Conservation (phyloP, 2,797 vertebrate species). For the Gadopsis marmoratus region DNA sequence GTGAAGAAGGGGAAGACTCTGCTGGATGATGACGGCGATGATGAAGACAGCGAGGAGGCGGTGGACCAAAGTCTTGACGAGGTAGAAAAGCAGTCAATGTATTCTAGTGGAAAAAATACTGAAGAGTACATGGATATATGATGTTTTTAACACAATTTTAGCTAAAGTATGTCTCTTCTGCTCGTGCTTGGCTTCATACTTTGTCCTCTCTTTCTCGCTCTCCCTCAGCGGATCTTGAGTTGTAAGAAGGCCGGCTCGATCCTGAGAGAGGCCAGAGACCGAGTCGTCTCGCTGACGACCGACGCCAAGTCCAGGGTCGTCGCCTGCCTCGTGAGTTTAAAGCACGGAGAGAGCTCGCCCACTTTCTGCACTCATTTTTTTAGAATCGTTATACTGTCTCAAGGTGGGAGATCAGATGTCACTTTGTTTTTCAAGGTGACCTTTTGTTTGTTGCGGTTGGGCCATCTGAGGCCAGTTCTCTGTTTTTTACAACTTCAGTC, state of each 20-base stretch:
- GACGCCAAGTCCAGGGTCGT: conserved; percentile 89
- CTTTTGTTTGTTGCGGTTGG: background rate
- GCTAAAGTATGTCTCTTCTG: no score
- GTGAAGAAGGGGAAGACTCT: conserved; percentile 89
- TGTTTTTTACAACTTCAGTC: no score
- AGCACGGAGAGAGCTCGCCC: background rate
- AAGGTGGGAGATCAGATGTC: background rate
- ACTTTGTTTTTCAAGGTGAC: background rate
- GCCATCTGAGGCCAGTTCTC: background rate
- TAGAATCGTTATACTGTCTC: background rate
- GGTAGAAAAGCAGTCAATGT: conserved; percentile 65
- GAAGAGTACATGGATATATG: background rate
- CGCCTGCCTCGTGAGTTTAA: conserved; percentile 92
- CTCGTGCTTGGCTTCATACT: background rate
- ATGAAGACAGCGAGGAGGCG: conserved; percentile 62
- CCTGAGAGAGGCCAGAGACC: conserved; percentile 91
- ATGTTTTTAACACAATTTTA: background rate
- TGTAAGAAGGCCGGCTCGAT: conserved; percentile 93
- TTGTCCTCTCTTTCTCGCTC: background rate
- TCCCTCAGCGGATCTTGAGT: conserved; percentile 87
- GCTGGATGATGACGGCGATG: conserved; percentile 62
- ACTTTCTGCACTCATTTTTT: no score
- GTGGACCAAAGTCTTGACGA: conserved; percentile 83
- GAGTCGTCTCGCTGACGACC: conserved; percentile 89
- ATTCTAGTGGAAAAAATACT: background rate